Evolutionary conservation across 2,888 invertebrate species (phyloP), one percentile per base, ranked within the genome.

Genomic region (Drosophila anomalata): DNA sequence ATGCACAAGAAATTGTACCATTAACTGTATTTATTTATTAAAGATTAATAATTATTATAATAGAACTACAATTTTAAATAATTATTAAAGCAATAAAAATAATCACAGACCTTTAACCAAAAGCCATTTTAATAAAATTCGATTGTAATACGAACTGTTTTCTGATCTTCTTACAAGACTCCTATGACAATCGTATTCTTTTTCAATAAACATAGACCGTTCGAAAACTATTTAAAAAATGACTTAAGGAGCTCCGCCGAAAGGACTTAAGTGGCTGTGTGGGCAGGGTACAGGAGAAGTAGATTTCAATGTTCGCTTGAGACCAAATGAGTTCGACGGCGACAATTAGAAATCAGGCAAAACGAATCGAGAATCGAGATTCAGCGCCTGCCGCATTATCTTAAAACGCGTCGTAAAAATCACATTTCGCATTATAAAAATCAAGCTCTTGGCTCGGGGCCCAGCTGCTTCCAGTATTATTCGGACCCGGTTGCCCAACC

Each of bases 371-470:
- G 46, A 72, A 58, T 41, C 58, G 41, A 55, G 51, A 42, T 33
- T 67, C 57, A 69, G 54, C 57, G 58, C 61, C 65, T 65, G 77
- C 57, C 41, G 82, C 77, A 76, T 81, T 86, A 79, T 82, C 86
- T 75, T 75, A 82, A 82, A 82, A 79, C 83, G 82, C 77, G 62
- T 75, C 82, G 75, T 82, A 82, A 82, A 82, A 82, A 82, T 79
- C 88, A 79, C 82, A 82, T 82, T 82, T 82, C 69, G 86, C 68
- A 79, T 88, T 83, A 82, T 82, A 82, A 88, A 79, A 71, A 54
- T 44, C 54, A 62, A 66, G 50, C 62, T 33, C 59, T 70, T 2
- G 52, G 65, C 33, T n/a, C 47, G 58, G 74, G 36, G 22, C 41
- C 60, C 53, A 61, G 54, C 82, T 72, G 69, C 75, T 74, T 42